These are phyloP conservation scores for Stenoptilia bipunctidactyla DNA, from an alignment of 2,888 invertebrate genomes.

Conservation along the genomic window DNA sequence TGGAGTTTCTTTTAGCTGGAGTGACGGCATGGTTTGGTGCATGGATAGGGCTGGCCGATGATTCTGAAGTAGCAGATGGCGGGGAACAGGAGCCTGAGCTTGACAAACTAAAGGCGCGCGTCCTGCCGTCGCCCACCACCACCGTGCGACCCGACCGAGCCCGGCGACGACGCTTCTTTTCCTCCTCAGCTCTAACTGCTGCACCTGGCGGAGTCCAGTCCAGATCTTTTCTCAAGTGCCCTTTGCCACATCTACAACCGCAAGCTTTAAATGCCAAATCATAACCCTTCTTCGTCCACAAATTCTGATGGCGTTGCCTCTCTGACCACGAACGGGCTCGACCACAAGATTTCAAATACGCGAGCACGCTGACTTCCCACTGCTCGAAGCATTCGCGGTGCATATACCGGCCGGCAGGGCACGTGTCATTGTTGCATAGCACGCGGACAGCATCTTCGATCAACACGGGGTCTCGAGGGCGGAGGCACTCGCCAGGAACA, in stretches of 20 bases:
- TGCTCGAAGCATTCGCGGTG: conserved; percentile 95
- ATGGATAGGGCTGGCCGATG: conserved; percentile 80
- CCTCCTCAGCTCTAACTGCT: conserved; percentile 61
- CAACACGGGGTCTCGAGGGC: conserved; percentile 74
- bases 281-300: conserved; percentile 98
- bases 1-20: conserved; percentile 78
- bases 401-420: conserved; percentile 91
- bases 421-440: conserved; percentile 94
- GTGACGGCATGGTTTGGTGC: conserved; percentile 60
- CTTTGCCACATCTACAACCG: conserved; percentile 92
- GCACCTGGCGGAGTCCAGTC: conserved; percentile 88
- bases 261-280: conserved; percentile 96
- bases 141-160: conserved; percentile 46
- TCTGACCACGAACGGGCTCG: conserved; percentile 96
- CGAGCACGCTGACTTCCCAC: conserved; percentile 92
- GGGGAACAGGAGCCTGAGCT: conserved; percentile 87
- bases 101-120: conserved; percentile 82
- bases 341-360: conserved; percentile 91
- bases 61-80: conserved; percentile 83
- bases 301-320: conserved; percentile 91
- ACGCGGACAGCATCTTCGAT: conserved; percentile 88
- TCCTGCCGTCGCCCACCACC: conserved; percentile 62
- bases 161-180: conserved; percentile 56
- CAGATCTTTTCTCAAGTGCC: conserved; percentile 93
- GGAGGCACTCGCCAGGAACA: conserved; percentile 87